Evolutionary conservation across 1,140 invertebrate genomes (phyloP), one percentile per base, ranked within the genome.

Genomic region (Venustaconcha ellipsiformis): DNA sequence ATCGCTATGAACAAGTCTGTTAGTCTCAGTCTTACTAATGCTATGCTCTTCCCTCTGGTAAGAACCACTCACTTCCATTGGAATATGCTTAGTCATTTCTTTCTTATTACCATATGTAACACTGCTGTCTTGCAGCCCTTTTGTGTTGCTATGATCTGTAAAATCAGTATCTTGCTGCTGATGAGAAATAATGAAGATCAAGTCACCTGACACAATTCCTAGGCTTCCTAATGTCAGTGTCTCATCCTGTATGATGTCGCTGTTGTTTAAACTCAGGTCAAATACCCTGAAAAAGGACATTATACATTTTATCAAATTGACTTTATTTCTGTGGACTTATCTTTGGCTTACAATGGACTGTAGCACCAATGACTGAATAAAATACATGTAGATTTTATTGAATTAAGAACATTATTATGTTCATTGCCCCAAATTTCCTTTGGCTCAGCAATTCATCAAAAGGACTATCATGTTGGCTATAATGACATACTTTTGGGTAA

Each of bases 151-250:
- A 13, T 23, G 15, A n/a, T 56, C n/a, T n/a, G 15, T 57, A 48
- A n/a, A 6, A n/a, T 30, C 26, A 59, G 14, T 23, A 23, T n/a
- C 26, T 23, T 15, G 30, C 23, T 20, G 37, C 3, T 37, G n/a
- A 14, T 17, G 55, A 23, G 13, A 17, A 37, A 77, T 57, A 26
- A 77, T 71, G 58, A 67, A 67, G 12, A 77, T 55, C 17, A 77
- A 64, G 63, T 77, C 75, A 23, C 75, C 75, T 60, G 58, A 23
- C 3, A 77, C 70, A 57, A 77, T 72, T 14, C 67, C 64, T 63
- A 63, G 72, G 30, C 72, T 70, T 20, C 62, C 23, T 18, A 72
- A 17, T 18, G 67, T 20, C 60, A 23, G 67, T 17, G 56, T 20
- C 17, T 20, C 12, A 23, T 26, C 65, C 48, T 68, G 23, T 17